phyloP scores from a whole-genome alignment of 2,113 vertebrate genomes.

The Fulica atra region DNA sequence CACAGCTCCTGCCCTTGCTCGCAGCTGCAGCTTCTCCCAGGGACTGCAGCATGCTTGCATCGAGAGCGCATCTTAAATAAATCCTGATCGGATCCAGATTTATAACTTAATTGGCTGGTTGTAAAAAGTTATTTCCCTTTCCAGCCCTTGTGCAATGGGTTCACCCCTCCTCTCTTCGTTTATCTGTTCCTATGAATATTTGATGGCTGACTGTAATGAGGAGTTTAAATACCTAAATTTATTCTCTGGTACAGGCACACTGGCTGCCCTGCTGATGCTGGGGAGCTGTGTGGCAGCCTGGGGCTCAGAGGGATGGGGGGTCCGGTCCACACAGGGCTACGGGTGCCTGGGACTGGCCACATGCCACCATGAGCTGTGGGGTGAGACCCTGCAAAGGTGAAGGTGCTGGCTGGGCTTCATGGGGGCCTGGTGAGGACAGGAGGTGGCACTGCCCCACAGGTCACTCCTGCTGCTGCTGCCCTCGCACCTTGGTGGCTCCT shows the following conservation, averaged over 20 bases:
- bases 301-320: fast-evolving
- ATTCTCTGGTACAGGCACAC: neutral
- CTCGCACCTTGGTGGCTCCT: neutral
- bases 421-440: neutral
- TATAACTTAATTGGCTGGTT: conserved; percentile 25
- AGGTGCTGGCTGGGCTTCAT: neutral
- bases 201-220: conserved; percentile 46
- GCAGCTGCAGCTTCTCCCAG: fast-evolving
- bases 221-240: conserved; percentile 37
- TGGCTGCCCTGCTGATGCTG: neutral
- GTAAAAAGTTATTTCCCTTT: conserved; percentile 54
- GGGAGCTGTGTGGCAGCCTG: neutral
- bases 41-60: fast-evolving
- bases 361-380: neutral
- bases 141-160: conserved; percentile 11
- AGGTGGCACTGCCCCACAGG: neutral
- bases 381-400: neutral
- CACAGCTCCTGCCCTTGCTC: neutral
- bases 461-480: neutral
- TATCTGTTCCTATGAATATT: conserved; percentile 56
- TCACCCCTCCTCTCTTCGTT: conserved; percentile 20
- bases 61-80: neutral
- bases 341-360: fast-evolving
- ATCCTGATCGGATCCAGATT: neutral
- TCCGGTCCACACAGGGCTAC: neutral